Conservation (phyloP, 2,797 vertebrate genomes). For the Cottoperca gobio region DNA sequence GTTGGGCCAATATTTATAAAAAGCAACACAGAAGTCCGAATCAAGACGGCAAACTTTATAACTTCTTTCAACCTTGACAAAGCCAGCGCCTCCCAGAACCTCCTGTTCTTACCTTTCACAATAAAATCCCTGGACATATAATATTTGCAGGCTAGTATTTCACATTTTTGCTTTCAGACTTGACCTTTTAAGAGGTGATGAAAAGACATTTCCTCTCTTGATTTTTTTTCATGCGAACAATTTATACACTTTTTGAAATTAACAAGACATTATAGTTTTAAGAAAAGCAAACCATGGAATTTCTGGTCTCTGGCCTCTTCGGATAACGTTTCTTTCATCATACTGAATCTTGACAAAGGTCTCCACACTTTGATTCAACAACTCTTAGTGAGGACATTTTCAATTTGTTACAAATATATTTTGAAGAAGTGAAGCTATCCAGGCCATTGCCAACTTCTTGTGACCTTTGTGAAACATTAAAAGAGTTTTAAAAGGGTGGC, state of each 20-base stretch:
- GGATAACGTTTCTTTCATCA: background rate
- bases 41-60: too few species aligned
- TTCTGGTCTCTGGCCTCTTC: background rate
- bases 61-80: too few species aligned
- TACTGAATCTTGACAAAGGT: background rate
- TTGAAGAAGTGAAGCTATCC: slow-evolving; percentile 17
- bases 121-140: too few species aligned
- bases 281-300: background rate
- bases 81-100: too few species aligned
- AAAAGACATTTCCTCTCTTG: background rate
- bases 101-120: too few species aligned
- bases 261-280: background rate
- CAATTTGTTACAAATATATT: background rate
- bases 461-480: slow-evolving; percentile 54
- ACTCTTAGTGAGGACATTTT: slow-evolving; percentile 19
- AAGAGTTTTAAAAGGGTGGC: slow-evolving; percentile 39
- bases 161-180: background rate
- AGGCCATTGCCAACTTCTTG: background rate
- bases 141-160: too few species aligned
- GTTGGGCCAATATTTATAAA: too few species aligned
- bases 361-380: slow-evolving; percentile 31
- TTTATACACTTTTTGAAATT: background rate
- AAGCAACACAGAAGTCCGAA: too few species aligned
- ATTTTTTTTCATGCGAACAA: background rate
- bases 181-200: background rate